A percentile compares a stretch with the other conserved stretches of the same genome.
Conservation (phyloP, 2,113 vertebrate genomes). For the Myotis brandtii region DNA sequence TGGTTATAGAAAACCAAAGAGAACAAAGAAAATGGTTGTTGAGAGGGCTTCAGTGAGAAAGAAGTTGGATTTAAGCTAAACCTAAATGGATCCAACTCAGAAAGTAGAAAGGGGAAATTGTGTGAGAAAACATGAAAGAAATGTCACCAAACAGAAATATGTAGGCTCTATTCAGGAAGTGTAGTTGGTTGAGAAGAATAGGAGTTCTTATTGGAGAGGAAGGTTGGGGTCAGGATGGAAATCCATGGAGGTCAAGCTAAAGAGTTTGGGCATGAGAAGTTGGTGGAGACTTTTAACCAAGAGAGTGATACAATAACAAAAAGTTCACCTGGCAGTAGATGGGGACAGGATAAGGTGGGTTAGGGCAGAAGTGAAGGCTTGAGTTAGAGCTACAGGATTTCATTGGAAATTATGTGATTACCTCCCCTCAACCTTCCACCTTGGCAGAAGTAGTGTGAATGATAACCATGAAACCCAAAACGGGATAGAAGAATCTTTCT, state of each 20-base stretch:
- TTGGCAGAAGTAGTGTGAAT: neutral
- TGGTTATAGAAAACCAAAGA: neutral
- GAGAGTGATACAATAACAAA: neutral
- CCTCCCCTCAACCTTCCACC: neutral
- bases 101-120: neutral
- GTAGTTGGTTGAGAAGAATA: neutral
- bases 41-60: neutral
- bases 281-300: neutral
- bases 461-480: neutral
- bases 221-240: neutral
- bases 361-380: neutral
- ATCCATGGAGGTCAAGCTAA: neutral
- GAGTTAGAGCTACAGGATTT: neutral
- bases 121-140: conserved; percentile 15
- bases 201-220: neutral
- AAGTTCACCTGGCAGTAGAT: neutral
- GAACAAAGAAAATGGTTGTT: neutral
- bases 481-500: neutral
- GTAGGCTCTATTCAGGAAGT: neutral
- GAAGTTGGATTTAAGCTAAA: neutral
- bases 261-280: neutral
- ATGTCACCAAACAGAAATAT: neutral
- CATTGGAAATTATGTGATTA: neutral
- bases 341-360: neutral
- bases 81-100: conserved; percentile 6